Evolutionary conservation across 92 coral and sea anemone genomes (phyloP).

Genomic region (Nematostella vectensis): DNA sequence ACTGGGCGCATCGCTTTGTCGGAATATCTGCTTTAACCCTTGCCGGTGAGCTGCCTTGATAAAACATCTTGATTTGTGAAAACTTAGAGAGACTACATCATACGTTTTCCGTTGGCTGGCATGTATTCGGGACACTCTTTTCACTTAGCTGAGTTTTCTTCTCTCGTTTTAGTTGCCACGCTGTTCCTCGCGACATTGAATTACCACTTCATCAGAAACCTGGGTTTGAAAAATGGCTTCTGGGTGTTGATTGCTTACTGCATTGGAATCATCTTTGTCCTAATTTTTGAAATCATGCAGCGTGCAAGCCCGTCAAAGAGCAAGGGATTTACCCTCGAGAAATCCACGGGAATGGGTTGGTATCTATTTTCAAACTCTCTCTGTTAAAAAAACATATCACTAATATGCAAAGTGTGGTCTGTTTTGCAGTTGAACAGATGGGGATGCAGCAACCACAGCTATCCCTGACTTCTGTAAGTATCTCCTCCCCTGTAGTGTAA

Average conservation of each 20-base stretch:
- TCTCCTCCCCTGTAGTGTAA: no score
- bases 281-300: constrained; percentile 34
- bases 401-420: no score
- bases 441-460: constrained; percentile 5
- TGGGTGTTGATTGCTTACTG: constrained; percentile 52
- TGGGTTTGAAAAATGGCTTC: constrained; percentile 28
- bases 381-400: no score
- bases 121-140: no score
- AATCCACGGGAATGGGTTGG: no score
- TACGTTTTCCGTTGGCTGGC: no score
- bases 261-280: constrained; percentile 50
- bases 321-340: no score
- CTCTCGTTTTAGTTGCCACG: constrained; percentile 36
- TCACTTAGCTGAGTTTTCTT: no score
- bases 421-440: constrained; percentile 18
- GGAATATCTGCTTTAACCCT: constrained; percentile 45
- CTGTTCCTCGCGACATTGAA: constrained; percentile 52
- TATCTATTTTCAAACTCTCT: no score
- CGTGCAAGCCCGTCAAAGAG: background rate
- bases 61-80: no score
- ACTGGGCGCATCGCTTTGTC: constrained; percentile 79
- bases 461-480: background rate
- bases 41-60: constrained; percentile 45
- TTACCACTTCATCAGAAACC: constrained; percentile 14
- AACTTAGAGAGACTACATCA: no score